A percentile compares a stretch with the other conserved stretches of the same genome.
Conservation (phyloP, 2,113 vertebrate genomes). For the Cebus imitator region DNA sequence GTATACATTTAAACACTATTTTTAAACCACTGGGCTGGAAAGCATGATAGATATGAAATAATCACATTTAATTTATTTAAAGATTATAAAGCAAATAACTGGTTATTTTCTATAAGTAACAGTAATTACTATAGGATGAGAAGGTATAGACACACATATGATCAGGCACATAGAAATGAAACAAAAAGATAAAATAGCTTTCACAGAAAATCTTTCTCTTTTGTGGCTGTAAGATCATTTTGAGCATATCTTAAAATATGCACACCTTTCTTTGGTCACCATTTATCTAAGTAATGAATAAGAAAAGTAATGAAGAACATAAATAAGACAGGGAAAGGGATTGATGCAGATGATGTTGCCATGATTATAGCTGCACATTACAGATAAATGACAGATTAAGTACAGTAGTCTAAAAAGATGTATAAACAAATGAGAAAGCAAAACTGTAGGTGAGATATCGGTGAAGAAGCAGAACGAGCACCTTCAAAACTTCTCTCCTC, state of each 20-base stretch:
- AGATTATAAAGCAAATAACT: not conserved
- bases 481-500: not conserved
- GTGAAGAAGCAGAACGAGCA: not conserved
- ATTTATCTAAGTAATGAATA: not conserved
- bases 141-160: not conserved
- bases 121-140: not conserved
- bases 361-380: not conserved
- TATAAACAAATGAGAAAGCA: not conserved
- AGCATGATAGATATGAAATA: not conserved
- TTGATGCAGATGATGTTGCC: not conserved
- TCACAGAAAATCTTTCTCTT: not conserved
- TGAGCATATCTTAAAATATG: not conserved
- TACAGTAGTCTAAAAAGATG: not conserved
- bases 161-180: not conserved
- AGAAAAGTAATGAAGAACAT: not conserved
- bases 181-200: not conserved
- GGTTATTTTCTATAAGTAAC: not conserved
- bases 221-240: not conserved
- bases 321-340: not conserved
- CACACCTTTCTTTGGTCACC: not conserved
- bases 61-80: not conserved
- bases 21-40: not conserved
- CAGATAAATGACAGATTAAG: not conserved
- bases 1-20: not conserved
- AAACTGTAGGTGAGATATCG: not conserved